Base-by-base conservation (phyloP, 30 jellyfish, hydroid and myxozoan genomes). In the Euphysa ruthae region DNA sequence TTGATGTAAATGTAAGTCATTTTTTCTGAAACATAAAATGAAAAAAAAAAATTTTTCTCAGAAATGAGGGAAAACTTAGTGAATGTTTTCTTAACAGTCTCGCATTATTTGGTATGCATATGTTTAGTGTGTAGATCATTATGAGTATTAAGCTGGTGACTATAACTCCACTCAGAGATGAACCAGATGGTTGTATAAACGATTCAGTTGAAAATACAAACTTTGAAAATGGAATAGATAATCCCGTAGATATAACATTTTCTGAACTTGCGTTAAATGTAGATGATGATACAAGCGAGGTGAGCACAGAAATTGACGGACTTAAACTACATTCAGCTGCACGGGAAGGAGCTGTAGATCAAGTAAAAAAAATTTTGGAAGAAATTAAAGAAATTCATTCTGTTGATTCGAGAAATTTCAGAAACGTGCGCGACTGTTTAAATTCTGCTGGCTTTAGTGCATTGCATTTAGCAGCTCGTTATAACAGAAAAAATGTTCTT, bases 391-490 rank as follows among this genome's bases (percentile, higher is more conserved):
- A 14, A 21, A 25, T 33, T 23, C 61, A 68, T 32, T 22, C 61
- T 8, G 43, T 46, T 14, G 63, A 68, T 29, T 29, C 63, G 4
- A 66, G 63, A 13, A 44, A 77, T 63, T 52, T 61, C 24, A 76
- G 29, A 12, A 42, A 16, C 1, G 88, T 44, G 28, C 75, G 96
- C 3, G 78, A 68, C 15, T 82, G 63, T 43, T 57, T 32, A 19
- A 85, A 86, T 55, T 25, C 55, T 1, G 85, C 79, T 21, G 97
- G 97, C 38, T 75, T 73, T 32, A 55, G 93, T 34, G 83, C 97
- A 12, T 77, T 88, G 29, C 97, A 88, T 55, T 86, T 80, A 43
- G 97, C 97, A 12, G 93, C 97, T 43, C 92, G 86, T 32, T 72
- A 76, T 49, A 74, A 88, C 71, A 70, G 71, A 61, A 56, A 60